Base-by-base conservation (phyloP, 2,113 vertebrate species). In the Elephas maximus region DNA sequence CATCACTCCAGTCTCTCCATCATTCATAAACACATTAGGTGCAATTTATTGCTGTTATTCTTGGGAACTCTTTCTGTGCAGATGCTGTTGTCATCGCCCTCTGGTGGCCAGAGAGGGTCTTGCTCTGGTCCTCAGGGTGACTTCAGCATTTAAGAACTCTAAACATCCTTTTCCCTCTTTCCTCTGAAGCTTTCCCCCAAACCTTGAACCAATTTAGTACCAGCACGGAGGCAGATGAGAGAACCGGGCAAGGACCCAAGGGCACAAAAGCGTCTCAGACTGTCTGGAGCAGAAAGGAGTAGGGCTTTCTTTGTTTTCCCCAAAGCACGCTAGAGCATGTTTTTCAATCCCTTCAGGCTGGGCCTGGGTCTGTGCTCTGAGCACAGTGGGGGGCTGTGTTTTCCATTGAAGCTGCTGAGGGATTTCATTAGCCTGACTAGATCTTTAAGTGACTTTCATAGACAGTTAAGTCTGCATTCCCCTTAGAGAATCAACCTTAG, bases 171-270 rank as follows among this genome's bases (percentile, higher is more conserved):
- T 88, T 84, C 44, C 71, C 76, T 45, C 77, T 90, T 90, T 96
- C 84, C 80, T 97, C 97, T 88, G 93, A 97, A 97, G 90, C 90
- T 93, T 95, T 95, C 92, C 48, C 96, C 85, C 96, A 97, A 97
- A 95, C 90, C 98, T 98, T 98, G 97, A 98, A 97, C 95, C 93
- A 97, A 98, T 98, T 98, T 97, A 97, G 95, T 90, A 97, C 84
- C 93, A 98, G 81, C 45, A 90, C 89, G 76, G 76, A 95, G 94
- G 98, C 98, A 94, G 96, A 97, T 90, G 97, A 96, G 97, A 97
- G 94, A 88, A 93, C 80, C 73, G 77, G 96, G 98, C 97, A 96
- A 93, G 84, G 89, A 37, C 95, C 96, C 98, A 96, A 96, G 97
- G 96, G 96, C 84, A 95, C 97, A 94, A 85, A 96, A 93, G 83